These are phyloP conservation scores for Gymnocypris eckloni DNA, from an alignment of 2,797 vertebrate genomes.

Conservation along the genomic window DNA sequence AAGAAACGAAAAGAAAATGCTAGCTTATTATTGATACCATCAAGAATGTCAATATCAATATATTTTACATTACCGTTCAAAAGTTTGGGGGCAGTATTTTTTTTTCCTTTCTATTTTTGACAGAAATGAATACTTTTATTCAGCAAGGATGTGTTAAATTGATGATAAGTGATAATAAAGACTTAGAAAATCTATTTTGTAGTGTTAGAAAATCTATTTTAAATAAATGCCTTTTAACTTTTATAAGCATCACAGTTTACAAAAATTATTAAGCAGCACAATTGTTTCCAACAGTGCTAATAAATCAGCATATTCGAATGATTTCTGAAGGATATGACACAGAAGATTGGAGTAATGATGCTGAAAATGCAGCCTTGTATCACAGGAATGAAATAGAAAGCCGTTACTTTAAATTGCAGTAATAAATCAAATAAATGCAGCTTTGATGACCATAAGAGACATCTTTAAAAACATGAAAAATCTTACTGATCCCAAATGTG, in stretches of 20 bases:
- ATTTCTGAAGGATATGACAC: background rate
- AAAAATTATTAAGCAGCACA: background rate
- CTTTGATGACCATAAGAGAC: background rate
- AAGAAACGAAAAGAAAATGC: background rate
- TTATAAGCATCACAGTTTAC: background rate
- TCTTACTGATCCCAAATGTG: background rate
- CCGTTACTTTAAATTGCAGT: background rate
- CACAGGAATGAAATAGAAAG: background rate
- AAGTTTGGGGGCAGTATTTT: background rate
- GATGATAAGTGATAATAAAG: background rate
- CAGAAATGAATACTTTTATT: background rate
- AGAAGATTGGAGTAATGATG: background rate
- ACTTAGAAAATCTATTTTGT: too few relatives aligned
- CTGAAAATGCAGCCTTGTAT: background rate
- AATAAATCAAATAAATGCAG: background rate
- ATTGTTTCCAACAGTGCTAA: background rate
- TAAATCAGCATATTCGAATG: background rate
- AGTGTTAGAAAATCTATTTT: too few relatives aligned
- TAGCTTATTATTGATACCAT: background rate
- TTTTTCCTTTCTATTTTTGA: background rate
- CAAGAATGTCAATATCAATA: background rate
- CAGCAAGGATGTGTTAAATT: background rate
- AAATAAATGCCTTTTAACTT: too few relatives aligned
- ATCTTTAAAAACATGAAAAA: background rate
- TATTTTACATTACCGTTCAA: background rate